Base-by-base conservation (phyloP, 2,113 vertebrate species). In the Chaenogobius annularis region DNA sequence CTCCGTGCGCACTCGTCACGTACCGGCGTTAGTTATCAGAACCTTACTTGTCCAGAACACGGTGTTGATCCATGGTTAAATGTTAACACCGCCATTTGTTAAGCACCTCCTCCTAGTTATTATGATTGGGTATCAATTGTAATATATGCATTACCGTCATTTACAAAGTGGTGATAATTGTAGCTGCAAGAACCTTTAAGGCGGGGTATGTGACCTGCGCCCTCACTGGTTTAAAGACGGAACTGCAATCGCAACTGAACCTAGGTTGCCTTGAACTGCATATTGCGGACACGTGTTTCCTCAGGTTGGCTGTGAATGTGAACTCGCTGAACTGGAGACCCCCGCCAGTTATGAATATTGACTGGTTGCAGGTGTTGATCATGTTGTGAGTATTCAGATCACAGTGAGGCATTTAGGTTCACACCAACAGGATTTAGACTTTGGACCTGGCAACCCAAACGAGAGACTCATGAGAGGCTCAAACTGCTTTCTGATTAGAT, bases 21-120 rank as follows among this genome's bases (percentile, higher is more conserved):
- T 70, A 69, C 86, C 78, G 72, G 75, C 74, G 85, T 89, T 85
- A 84, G 80, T 84, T 85, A 85, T 90, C 82, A 79, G 80, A 87
- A 59, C 77, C 55, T 78, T 78, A 61, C 72, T 79, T 68, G 74
- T 44, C 37, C 8, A 37, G 47, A 44, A 15, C 17, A 47, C 40
- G 67, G 19, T n/a, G 19, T 7, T 46, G 10, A 19, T 52, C 26
- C 26, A 31, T 52, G 50, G 50, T 6, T 9, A 9, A 52, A n/a
- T 52, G 19, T n/a, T n/a, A 52, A n/a, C 1, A 9, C 50, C 1
- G 19, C 7, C 17, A 52, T 46, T 46, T 10, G 7, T 46, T 19
- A n/a, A 1, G 17, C 9, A 52, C 19, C 4, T 17, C 17, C 17
- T 52, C 19, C 1, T 31, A 4, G 15, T 19, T 17, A 4, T 19